Percentiles rank a stretch among this genome's conserved stretches.
phyloP scores from a whole-genome alignment of 2,797 vertebrate species.

The Threskiornis aethiopicus region DNA sequence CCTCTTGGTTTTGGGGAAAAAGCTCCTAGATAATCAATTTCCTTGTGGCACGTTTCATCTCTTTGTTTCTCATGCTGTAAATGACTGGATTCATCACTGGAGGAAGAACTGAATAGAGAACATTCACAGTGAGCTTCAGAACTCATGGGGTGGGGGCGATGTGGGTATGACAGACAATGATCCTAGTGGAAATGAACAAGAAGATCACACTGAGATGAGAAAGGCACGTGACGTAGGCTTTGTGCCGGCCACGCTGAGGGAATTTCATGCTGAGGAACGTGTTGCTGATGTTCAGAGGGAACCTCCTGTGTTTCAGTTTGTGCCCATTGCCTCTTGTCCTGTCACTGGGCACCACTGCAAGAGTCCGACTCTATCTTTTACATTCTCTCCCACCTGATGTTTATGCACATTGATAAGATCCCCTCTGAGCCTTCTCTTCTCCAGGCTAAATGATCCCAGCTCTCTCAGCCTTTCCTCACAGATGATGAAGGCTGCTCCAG shows the following conservation, averaged over 20 bases:
- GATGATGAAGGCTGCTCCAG: too few species aligned
- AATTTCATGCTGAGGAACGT: background rate
- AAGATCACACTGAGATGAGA: background rate
- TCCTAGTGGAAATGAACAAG: background rate
- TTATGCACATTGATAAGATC: too few species aligned
- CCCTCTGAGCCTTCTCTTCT: too few species aligned
- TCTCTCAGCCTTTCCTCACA: too few species aligned
- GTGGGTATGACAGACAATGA: background rate
- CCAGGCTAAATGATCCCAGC: too few species aligned
- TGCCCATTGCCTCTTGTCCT: too few species aligned
- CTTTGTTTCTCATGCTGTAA: background rate
- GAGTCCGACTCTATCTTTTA: too few species aligned
- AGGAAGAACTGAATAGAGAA: background rate
- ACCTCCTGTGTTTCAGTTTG: too few species aligned
- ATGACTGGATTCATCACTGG: background rate
- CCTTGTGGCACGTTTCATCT: background rate
- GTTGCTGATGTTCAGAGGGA: too few species aligned
- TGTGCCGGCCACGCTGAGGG: background rate
- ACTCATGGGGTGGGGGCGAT: background rate
- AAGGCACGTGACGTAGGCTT: background rate
- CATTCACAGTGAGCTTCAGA: background rate
- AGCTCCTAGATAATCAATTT: background rate
- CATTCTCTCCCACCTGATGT: too few species aligned
- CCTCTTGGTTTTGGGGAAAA: background rate
- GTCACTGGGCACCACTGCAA: too few species aligned